A percentile compares a stretch with the other conserved stretches of the same genome.
Conservation (phyloP, 2,113 vertebrate species). For the Smithornis capensis region DNA sequence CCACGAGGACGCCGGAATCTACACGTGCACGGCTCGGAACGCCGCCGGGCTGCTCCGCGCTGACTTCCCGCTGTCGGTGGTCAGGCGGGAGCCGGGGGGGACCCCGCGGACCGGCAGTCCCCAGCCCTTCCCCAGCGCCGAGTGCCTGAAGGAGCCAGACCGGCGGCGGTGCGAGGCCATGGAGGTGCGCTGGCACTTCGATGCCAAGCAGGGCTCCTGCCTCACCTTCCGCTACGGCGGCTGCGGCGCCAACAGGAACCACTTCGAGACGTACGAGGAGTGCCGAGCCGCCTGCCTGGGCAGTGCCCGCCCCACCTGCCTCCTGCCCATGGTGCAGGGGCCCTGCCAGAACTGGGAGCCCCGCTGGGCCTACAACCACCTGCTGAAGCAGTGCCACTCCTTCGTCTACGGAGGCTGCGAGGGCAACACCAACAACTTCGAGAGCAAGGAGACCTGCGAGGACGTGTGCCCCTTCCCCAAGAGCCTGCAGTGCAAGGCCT, state of each 20-base stretch:
- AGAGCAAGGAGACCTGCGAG: constrained; percentile 85
- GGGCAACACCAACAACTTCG: constrained; percentile 92
- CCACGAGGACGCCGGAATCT: constrained; percentile 89
- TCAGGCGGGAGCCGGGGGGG: constrained; percentile 73
- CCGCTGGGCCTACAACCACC: constrained; percentile 90
- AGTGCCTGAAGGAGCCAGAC: constrained; percentile 84
- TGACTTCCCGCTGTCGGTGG: constrained; percentile 89
- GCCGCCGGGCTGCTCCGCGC: constrained; percentile 85
- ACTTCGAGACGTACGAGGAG: constrained; percentile 91
- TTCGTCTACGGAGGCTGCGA: constrained; percentile 91
- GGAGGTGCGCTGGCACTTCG: constrained; percentile 89
- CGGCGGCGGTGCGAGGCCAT: constrained; percentile 75
- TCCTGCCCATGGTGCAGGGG: constrained; percentile 88
- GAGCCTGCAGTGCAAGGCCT: constrained; percentile 81
- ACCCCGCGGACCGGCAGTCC: neutral
- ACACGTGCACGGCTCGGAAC: constrained; percentile 90
- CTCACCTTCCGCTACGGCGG: constrained; percentile 83
- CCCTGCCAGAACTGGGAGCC: constrained; percentile 89
- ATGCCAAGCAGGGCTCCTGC: constrained; percentile 82
- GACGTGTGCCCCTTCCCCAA: constrained; percentile 86
- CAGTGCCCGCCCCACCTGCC: constrained; percentile 79
- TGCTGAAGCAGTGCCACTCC: constrained; percentile 88
- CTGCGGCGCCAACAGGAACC: constrained; percentile 81
- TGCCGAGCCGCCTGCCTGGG: constrained; percentile 84
- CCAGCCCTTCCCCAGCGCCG: constrained; percentile 75